Percentiles rank a stretch among this genome's conserved stretches.
Conservation (phyloP, 2,113 vertebrate genomes). For the Neotoma lepida region DNA sequence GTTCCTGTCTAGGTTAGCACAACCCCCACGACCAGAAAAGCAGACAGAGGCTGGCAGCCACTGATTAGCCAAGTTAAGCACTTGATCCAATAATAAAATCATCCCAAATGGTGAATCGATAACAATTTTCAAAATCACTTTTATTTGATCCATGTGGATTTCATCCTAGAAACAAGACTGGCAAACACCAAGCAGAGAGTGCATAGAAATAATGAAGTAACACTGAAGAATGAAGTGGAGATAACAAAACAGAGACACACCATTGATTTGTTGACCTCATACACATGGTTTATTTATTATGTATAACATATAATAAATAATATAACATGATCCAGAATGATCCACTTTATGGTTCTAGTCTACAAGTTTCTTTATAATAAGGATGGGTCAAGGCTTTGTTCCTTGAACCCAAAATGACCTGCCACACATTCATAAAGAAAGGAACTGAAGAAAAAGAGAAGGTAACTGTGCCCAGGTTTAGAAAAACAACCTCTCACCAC, state of each 20-base stretch:
- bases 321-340: neutral
- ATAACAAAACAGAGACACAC: neutral
- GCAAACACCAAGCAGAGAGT: neutral
- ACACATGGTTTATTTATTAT: constrained; percentile 24
- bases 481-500: constrained; percentile 32
- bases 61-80: neutral
- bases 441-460: neutral
- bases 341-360: neutral
- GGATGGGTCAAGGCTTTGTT: neutral
- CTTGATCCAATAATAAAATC: neutral
- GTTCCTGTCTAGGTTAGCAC: neutral
- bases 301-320: too few species aligned
- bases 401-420: constrained; percentile 54
- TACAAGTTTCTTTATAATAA: constrained; percentile 11
- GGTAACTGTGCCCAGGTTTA: neutral
- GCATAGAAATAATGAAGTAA: neutral
- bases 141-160: neutral
- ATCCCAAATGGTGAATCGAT: neutral
- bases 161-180: constrained; percentile 23
- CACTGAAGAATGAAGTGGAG: neutral
- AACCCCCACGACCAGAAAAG: constrained; percentile 19
- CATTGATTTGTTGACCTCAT: neutral
- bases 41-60: neutral
- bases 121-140: constrained; percentile 11
- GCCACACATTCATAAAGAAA: neutral